phyloP scores from a whole-genome alignment of 2,888 invertebrate species.

The Macropis europaea region DNA sequence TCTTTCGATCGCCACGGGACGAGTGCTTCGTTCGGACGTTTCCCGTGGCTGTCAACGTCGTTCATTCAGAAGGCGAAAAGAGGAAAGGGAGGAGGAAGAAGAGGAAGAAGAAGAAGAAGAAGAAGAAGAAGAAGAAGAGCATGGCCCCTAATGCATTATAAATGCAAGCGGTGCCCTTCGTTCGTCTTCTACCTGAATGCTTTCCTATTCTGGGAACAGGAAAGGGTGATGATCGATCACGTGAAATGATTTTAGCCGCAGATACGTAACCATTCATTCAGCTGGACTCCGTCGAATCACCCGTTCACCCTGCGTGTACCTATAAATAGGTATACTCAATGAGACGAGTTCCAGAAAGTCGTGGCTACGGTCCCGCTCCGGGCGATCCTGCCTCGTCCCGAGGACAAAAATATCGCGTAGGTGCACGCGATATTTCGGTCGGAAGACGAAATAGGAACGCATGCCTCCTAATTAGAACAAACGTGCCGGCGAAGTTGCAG shows the following conservation, averaged over 20 bases:
- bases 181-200: constrained; percentile 19
- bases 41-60: no score
- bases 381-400: constrained; percentile 25
- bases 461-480: constrained; percentile 11
- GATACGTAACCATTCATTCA: constrained; percentile 54
- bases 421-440: constrained; percentile 33
- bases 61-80: no score
- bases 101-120: neutral
- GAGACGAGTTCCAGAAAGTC: constrained; percentile 54
- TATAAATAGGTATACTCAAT: constrained; percentile 59
- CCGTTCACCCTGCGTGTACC: constrained; percentile 3
- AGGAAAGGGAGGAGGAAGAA: no score
- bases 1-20: no score
- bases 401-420: constrained; percentile 40
- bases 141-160: constrained; percentile 19
- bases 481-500: no score
- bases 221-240: constrained; percentile 31
- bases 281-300: constrained; percentile 23
- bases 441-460: constrained; percentile 1
- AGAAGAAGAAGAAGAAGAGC: neutral
- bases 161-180: constrained; percentile 25
- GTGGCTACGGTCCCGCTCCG: constrained; percentile 25
- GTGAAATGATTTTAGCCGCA: constrained; percentile 38
- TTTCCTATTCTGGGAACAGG: constrained; percentile 14
- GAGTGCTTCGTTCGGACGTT: no score